These are phyloP conservation scores for Blastobasis adustella DNA, from an alignment of 2,888 invertebrate genomes.

Conservation along the genomic window DNA sequence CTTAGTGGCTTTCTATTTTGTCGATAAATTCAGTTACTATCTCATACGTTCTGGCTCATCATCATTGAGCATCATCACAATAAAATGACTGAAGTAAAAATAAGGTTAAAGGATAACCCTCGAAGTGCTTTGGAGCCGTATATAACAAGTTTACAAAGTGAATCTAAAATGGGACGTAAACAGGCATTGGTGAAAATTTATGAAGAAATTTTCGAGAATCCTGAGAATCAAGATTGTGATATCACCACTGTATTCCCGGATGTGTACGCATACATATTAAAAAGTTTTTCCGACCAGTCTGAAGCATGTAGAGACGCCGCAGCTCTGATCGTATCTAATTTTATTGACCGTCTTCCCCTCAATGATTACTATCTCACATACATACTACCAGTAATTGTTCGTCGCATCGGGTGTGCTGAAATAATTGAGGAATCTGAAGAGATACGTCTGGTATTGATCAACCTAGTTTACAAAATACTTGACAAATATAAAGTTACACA, in stretches of 20 bases:
- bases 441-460: slow-evolving; percentile 81
- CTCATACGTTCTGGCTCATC: not conserved
- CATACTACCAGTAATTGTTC: slow-evolving; percentile 83
- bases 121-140: slow-evolving; percentile 45
- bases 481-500: slow-evolving; percentile 76
- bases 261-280: slow-evolving; percentile 55
- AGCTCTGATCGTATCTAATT: slow-evolving; percentile 70
- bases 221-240: slow-evolving; percentile 48
- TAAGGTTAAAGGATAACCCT: slow-evolving; percentile 44
- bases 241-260: slow-evolving; percentile 47
- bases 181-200: slow-evolving; percentile 72
- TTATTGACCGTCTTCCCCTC: slow-evolving; percentile 73
- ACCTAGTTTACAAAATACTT: slow-evolving; percentile 79
- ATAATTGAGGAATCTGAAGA: slow-evolving; percentile 83
- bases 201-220: slow-evolving; percentile 56
- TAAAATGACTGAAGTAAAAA: slow-evolving; percentile 40
- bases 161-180: slow-evolving; percentile 75
- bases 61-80: no score
- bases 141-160: slow-evolving; percentile 69
- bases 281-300: slow-evolving; percentile 69
- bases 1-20: slow-evolving; percentile 10
- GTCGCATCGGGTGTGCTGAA: slow-evolving; percentile 86
- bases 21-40: slow-evolving; percentile 9
- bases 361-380: slow-evolving; percentile 84
- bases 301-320: slow-evolving; percentile 79